Conservation (phyloP, 1,140 invertebrate genomes). For the Eriocheir sinensis region DNA sequence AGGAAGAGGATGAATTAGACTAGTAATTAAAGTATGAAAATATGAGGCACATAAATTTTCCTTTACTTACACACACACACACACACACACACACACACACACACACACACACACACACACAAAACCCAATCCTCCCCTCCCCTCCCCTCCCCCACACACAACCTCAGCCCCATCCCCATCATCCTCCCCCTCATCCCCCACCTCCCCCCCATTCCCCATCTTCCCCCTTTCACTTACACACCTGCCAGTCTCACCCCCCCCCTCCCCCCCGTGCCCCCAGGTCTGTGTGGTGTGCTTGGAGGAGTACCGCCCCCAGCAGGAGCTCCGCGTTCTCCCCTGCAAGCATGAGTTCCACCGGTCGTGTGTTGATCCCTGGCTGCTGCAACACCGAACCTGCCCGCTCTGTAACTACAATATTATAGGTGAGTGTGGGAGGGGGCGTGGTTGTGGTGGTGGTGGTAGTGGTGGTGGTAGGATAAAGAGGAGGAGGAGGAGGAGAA, state of each 20-base stretch:
- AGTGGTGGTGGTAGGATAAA: no score
- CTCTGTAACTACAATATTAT: slow-evolving; percentile 84
- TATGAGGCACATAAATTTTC: background rate
- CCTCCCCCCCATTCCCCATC: background rate
- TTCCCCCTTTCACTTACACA: background rate
- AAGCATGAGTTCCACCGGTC: slow-evolving; percentile 86
- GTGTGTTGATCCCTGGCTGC: slow-evolving; percentile 86
- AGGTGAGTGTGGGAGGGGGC: slow-evolving; percentile 79
- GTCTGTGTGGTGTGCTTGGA: slow-evolving; percentile 82
- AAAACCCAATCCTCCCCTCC: background rate
- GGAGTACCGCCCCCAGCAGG: slow-evolving; percentile 81
- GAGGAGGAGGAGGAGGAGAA: no score
- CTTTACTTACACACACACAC: background rate
- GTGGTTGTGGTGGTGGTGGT: background rate
- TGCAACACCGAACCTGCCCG: slow-evolving; percentile 85
- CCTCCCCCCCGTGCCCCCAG: slow-evolving; percentile 74
- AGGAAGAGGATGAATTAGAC: background rate
- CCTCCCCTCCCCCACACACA: no score
- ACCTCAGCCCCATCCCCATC: no score
- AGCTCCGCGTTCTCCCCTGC: slow-evolving; percentile 80
- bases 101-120: slow-evolving; percentile 5
- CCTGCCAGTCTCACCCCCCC: background rate
- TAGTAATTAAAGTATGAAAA: background rate
- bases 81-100: slow-evolving; percentile 14
- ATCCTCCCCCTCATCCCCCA: background rate